Conservation (phyloP, 2,888 invertebrate species). For the Blera fallax region DNA sequence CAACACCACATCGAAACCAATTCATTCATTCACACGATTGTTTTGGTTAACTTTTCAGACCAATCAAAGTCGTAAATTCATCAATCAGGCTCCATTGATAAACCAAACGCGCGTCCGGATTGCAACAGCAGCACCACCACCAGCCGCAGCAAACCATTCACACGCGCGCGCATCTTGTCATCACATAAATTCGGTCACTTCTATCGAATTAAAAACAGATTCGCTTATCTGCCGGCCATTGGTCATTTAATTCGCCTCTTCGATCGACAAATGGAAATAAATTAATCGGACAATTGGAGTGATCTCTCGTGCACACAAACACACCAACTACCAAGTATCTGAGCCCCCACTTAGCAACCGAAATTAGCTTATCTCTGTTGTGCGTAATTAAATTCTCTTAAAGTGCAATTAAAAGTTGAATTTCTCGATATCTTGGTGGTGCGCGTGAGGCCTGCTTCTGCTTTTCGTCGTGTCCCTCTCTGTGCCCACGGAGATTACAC, state of each 20-base stretch:
- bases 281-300: slow-evolving; percentile 60
- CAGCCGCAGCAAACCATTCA: background rate
- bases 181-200: slow-evolving; percentile 60
- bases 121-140: too few species aligned
- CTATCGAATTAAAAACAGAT: slow-evolving; percentile 63
- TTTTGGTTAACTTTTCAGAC: background rate
- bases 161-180: slow-evolving; percentile 41
- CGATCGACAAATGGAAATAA: slow-evolving; percentile 55
- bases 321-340: background rate
- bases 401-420: slow-evolving; percentile 69
- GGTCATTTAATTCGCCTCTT: slow-evolving; percentile 52
- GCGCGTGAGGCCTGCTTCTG: slow-evolving; percentile 46
- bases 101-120: background rate
- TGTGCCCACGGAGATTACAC: too few species aligned
- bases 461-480: slow-evolving; percentile 5
- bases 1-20: background rate
- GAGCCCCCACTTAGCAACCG: slow-evolving; percentile 64
- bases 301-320: background rate
- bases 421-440: slow-evolving; percentile 46
- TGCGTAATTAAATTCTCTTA: slow-evolving; percentile 71
- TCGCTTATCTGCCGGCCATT: slow-evolving; percentile 54
- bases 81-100: slow-evolving; percentile 44
- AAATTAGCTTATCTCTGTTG: slow-evolving; percentile 71
- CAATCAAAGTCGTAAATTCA: slow-evolving; percentile 40
- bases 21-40: background rate